A percentile compares a stretch with the other conserved stretches of the same genome.
Evolutionary conservation across 2,888 invertebrate genomes (phyloP).

Genomic region (Acheta domesticus): DNA sequence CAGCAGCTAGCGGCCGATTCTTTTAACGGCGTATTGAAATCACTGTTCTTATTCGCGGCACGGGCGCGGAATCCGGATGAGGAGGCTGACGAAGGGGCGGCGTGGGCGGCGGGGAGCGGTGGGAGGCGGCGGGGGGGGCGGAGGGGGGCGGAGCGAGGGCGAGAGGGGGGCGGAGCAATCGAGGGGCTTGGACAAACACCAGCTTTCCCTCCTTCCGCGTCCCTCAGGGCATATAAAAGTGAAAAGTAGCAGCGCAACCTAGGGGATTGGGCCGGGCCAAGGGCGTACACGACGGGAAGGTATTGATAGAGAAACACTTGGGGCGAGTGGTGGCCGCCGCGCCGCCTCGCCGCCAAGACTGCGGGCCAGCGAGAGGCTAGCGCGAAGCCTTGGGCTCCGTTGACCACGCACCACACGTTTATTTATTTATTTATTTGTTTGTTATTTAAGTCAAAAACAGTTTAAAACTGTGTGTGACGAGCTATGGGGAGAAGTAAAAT

Average conservation of each 20-base stretch:
- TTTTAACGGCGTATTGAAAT: conserved; percentile 35
- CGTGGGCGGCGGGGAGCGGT: background rate
- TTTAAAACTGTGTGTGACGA: too few relatives aligned
- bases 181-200: conserved; percentile 29
- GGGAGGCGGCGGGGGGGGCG: background rate
- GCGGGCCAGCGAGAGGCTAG: too few relatives aligned
- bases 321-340: background rate
- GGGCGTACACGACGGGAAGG: conserved; percentile 1
- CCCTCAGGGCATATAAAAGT: conserved; percentile 51
- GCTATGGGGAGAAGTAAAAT: too few relatives aligned
- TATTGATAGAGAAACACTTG: background rate
- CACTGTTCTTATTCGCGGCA: conserved; percentile 33
- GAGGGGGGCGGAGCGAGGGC: background rate
- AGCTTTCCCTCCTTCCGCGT: conserved; percentile 34
- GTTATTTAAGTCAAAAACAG: too few relatives aligned
- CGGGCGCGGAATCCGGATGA: conserved; percentile 29
- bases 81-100: background rate
- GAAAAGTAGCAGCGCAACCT: conserved; percentile 46
- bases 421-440: too few relatives aligned
- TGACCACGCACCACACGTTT: too few relatives aligned
- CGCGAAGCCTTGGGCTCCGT: too few relatives aligned
- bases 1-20: background rate
- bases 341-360: background rate
- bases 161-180: background rate
- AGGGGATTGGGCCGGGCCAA: background rate